Base-by-base conservation (phyloP, 2,797 vertebrate species). In the Chanos chanos region DNA sequence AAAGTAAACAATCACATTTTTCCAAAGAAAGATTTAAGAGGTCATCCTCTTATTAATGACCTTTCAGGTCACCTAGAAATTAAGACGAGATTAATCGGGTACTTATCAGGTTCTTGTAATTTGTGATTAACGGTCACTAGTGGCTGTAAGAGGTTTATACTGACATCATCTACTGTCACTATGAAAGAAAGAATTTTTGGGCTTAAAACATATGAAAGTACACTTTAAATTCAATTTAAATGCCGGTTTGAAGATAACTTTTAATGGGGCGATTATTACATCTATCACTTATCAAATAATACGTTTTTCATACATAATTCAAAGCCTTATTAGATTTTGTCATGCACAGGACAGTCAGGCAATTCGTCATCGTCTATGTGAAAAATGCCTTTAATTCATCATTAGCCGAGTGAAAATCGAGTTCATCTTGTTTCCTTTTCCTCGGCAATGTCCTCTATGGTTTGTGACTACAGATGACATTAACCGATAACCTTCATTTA, bases 241-340 rank as follows among this genome's bases (percentile, higher is more conserved):
- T 16, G 39, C 19, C 19, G 8, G n/a, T 75, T 78, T 77, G 61
- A 71, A 72, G 67, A 77, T 73, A 71, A 65, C 50, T 80, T 74
- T 71, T 64, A 72, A 52, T 3, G 62, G 63, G 71, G 78, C 63
- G 15, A 77, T 70, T 54, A 39, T 62, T 4, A 49, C 72, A 59
- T 62, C 61, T 47, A 65, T 72, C 37, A 64, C 77, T 72, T 81
- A 84, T 85, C 74, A 73, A 75, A 64, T 74, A 60, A 12, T 66
- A 85, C 86, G 72, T 62, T 70, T 77, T 68, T 75, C 68, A 75
- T 83, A 62, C 80, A 87, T 86, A 81, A 84, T 84, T 86, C 71
- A 84, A 51, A 78, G 53, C 77, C 79, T 80, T 81, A 76, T 82
- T 84, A 75, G 48, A 74, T 77, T 79, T 75, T 77, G 80, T 81